These are phyloP conservation scores for Arvicanthis niloticus DNA, from an alignment of 2,113 vertebrate genomes.

Conservation along the genomic window DNA sequence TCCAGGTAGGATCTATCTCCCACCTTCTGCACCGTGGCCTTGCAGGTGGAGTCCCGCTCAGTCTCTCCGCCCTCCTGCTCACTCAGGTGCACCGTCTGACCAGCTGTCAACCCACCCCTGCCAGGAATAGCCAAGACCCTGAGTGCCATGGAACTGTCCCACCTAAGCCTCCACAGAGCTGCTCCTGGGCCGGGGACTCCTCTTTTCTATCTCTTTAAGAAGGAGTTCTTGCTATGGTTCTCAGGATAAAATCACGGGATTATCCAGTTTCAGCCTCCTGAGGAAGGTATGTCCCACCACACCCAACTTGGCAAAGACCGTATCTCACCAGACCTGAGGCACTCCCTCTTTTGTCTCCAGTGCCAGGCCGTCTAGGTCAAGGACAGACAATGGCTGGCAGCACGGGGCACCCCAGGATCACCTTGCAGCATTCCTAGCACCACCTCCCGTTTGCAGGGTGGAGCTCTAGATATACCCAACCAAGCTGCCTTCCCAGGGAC, in stretches of 20 bases:
- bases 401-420: background rate
- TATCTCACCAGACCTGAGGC: background rate
- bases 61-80: background rate
- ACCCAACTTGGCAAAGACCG: background rate
- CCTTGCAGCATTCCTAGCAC: background rate
- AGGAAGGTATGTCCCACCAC: background rate
- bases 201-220: background rate
- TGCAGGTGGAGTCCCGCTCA: no score
- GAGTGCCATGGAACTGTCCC: no score
- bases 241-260: background rate
- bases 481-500: background rate
- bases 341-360: background rate
- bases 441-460: background rate
- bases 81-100: background rate
- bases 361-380: background rate
- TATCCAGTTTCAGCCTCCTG: background rate
- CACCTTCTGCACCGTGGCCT: rapidly evolving
- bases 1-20: background rate
- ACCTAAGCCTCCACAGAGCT: background rate
- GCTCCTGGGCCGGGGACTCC: background rate
- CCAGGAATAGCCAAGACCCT: background rate
- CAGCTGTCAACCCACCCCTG: background rate
- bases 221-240: background rate
- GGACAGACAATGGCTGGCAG: background rate
- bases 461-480: background rate